Evolutionary conservation across 1,140 invertebrate genomes (phyloP), one percentile per base, ranked within the genome.

Genomic region (Doryteuthis pealeii): DNA sequence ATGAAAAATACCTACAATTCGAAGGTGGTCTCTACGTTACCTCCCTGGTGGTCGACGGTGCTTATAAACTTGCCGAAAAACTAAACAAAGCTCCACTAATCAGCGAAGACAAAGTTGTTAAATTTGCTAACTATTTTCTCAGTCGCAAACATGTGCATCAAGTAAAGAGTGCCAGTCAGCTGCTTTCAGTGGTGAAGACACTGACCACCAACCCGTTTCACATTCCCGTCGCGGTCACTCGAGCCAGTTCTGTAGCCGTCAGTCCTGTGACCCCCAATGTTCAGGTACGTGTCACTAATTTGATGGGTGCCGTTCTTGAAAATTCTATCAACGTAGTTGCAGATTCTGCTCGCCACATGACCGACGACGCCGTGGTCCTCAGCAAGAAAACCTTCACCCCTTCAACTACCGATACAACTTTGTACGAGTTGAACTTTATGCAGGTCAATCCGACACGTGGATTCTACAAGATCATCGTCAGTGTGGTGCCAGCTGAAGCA

Each of bases 71-170:
- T 3, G 92, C 92, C 68, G 91, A 91, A 70, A 85, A 88, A 32
- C 87, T 91, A 32, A 93, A 93, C 77, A 94, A 93, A 84, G 90
- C 92, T 75, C 91, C 92, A 32, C 92, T 93, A 18, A 79, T 89
- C 66, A 80, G 84, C 73, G 82, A 81, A 74, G 92, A 93, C 28
- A 96, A 98, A 89, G 92, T 92, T 28, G 91, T 94, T 12, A 98
- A 98, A 89, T 93, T 99, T 79, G 92, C 93, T 22, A 95, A 95
- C 85, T 99, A 98, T 89, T 91, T 98, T 79, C 87, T 97, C 54
- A 95, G 93, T n/a, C 91, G 96, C 43, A 92, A 93, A 80, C 95
- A 94, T 70, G 95, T 98, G 3, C 95, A 95, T 84, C 92, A 93
- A 32, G 89, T 93, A 0, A 94, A 94, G 85, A 95, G 95, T 40